Evolutionary conservation across 1,140 invertebrate species (phyloP), one percentile per base, ranked within the genome.

Genomic region (Telenomus remus): DNA sequence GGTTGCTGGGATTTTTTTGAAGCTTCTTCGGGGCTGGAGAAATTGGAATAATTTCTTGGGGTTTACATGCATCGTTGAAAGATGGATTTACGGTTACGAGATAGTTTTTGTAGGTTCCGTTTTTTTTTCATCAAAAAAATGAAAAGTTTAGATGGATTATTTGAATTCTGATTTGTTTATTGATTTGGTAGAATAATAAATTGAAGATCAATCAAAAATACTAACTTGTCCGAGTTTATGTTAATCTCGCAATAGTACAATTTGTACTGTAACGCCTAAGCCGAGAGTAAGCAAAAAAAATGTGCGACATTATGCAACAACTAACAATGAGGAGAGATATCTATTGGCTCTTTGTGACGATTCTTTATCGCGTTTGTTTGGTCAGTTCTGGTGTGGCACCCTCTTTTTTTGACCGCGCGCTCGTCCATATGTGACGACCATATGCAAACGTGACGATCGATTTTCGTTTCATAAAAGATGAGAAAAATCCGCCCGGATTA

Each of bases 11-110:
- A 35, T 37, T 55, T 49, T 61, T 55, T 68, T 39, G 46, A 55
- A 11, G 4, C 3, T 50, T 57, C 44, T 49, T 49, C 42, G 15
- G 0, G 10, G 4, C 35, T 47, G 37, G 0, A 56, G 74, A 69
- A 68, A 72, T 75, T 63, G 59, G 35, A 47, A 50, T 53, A n/a
- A 13, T 54, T 64, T 55, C 60, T 59, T 65, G 63, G 65, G 35
- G 47, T 55, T 69, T 70, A 35, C 64, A 75, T 68, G 80, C 75
- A 85, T 87, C 83, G 84, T 86, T 86, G 85, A 86, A 83, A 86
- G 79, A 63, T 80, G 81, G 79, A 87, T 88, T 88, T 86, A 86
- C 85, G 82, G 85, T 86, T 86, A 81, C 80, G 82, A 78, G 76
- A 80, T 27, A 27, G 1, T 27, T 27, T 27, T 27, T 27, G 19